phyloP scores from a whole-genome alignment of 2,113 vertebrate genomes.

The Halcyon malimbica region DNA sequence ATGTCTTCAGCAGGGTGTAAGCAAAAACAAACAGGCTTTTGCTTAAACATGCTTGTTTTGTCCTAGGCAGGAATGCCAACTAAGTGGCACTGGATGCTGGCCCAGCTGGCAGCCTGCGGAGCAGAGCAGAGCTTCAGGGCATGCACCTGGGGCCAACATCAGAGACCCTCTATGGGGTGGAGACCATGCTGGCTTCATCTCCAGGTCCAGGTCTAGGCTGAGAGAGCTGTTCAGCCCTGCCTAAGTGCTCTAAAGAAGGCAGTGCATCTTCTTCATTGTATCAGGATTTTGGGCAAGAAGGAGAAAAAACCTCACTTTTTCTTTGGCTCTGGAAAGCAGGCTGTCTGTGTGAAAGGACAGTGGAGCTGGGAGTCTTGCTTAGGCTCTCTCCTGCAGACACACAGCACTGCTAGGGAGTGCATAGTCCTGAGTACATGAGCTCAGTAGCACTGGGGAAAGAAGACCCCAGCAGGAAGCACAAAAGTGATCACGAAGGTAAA shows the following conservation, averaged over 20 bases:
- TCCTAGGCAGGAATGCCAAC: not conserved
- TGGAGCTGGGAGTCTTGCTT: not conserved
- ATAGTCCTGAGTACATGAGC: accelerated
- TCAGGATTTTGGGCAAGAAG: not conserved
- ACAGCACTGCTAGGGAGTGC: not conserved
- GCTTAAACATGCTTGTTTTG: not conserved
- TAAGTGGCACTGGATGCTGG: not conserved
- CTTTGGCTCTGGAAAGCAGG: not conserved
- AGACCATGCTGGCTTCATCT: not conserved
- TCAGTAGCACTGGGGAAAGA: not conserved
- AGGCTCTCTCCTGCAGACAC: not conserved
- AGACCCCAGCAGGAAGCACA: not conserved
- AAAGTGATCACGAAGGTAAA: not conserved
- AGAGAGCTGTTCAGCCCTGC: not conserved
- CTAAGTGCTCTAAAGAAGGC: accelerated
- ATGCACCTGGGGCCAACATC: accelerated
- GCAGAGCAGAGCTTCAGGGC: not conserved
- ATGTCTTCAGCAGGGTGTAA: not conserved
- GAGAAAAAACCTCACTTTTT: not conserved
- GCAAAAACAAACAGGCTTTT: not conserved
- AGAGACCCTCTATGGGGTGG: accelerated
- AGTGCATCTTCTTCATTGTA: not conserved
- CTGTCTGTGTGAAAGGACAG: not conserved
- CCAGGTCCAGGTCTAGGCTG: not conserved
- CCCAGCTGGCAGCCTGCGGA: not conserved